A percentile compares a stretch with the other conserved stretches of the same genome.
Evolutionary conservation across 2,797 vertebrate species (phyloP).

Genomic region (Pangasius djambal): DNA sequence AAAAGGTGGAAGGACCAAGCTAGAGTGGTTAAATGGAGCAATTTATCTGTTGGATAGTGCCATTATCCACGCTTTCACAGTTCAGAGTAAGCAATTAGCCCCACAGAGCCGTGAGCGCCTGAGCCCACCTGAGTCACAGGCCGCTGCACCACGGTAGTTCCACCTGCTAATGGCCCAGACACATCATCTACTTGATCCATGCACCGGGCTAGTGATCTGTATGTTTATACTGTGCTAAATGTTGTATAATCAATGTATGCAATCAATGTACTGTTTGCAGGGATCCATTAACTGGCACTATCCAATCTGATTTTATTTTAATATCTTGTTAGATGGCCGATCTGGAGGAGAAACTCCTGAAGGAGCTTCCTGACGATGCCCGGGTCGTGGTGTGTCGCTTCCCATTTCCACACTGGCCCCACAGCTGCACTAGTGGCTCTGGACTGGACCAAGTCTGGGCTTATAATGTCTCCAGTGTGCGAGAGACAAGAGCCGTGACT

Average conservation of each 20-base stretch:
- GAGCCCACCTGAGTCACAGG: slow-evolving; percentile 20
- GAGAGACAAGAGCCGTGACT: neutral
- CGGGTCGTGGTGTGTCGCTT: slow-evolving; percentile 60
- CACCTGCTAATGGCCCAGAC: slow-evolving; percentile 3
- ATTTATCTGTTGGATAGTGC: slow-evolving; percentile 3
- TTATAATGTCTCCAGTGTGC: slow-evolving; percentile 46
- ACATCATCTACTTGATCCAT: neutral
- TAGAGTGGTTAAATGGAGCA: neutral
- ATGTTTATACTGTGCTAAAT: neutral
- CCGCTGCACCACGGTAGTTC: neutral
- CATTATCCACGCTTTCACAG: slow-evolving; percentile 7
- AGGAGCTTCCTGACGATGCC: slow-evolving; percentile 55
- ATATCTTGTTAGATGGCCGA: slow-evolving; percentile 53
- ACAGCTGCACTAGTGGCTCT: slow-evolving; percentile 50
- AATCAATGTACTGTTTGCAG: neutral
- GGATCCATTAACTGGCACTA: neutral
- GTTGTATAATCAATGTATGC: neutral
- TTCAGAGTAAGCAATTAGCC: slow-evolving; percentile 19
- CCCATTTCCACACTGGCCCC: slow-evolving; percentile 53
- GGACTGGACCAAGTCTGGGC: slow-evolving; percentile 60
- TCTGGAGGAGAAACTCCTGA: slow-evolving; percentile 58
- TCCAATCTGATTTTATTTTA: neutral
- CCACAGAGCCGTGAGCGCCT: neutral
- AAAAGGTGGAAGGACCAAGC: slow-evolving; percentile 8
- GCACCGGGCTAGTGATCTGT: neutral